phyloP scores from a whole-genome alignment of 2,888 invertebrate species.

The Phymatocera aterrima region DNA sequence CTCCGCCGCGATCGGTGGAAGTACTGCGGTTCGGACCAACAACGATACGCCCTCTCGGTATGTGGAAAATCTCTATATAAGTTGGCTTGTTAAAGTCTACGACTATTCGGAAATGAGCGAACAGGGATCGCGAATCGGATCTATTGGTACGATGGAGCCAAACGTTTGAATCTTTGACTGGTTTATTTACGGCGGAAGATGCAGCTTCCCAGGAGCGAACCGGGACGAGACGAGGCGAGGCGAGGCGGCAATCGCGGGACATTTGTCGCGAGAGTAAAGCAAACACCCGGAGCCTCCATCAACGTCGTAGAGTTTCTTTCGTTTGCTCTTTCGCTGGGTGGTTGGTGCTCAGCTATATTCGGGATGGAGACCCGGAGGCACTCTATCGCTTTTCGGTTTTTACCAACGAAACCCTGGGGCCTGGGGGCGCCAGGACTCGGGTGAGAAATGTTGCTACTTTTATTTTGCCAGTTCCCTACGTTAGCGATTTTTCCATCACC shows the following conservation, averaged over 20 bases:
- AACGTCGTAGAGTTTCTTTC: constrained; percentile 71
- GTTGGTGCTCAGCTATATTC: constrained; percentile 57
- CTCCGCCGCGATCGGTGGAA: too few species aligned
- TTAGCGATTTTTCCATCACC: constrained; percentile 74
- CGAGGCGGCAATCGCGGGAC: constrained; percentile 60
- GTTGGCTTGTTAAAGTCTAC: constrained; percentile 2
- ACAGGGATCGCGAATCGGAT: not conserved
- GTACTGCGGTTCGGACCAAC: too few species aligned
- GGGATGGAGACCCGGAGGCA: constrained; percentile 52
- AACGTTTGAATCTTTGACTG: not conserved
- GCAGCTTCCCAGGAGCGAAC: constrained; percentile 34
- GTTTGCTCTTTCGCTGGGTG: constrained; percentile 57
- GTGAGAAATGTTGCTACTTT: constrained; percentile 72
- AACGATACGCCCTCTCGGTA: too few species aligned
- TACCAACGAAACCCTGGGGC: constrained; percentile 54
- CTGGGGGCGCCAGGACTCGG: constrained; percentile 49
- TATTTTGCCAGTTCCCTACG: constrained; percentile 71
- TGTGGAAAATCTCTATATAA: not conserved
- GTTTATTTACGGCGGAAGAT: not conserved
- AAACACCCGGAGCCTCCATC: constrained; percentile 67
- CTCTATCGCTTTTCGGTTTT: constrained; percentile 71
- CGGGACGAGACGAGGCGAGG: too few species aligned
- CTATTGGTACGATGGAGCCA: constrained; percentile 7
- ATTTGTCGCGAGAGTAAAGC: constrained; percentile 66
- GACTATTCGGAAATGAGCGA: not conserved